Percentiles rank a stretch among this genome's conserved stretches.
phyloP scores from a whole-genome alignment of 2,797 vertebrate species.

The Nyctalus aviator region DNA sequence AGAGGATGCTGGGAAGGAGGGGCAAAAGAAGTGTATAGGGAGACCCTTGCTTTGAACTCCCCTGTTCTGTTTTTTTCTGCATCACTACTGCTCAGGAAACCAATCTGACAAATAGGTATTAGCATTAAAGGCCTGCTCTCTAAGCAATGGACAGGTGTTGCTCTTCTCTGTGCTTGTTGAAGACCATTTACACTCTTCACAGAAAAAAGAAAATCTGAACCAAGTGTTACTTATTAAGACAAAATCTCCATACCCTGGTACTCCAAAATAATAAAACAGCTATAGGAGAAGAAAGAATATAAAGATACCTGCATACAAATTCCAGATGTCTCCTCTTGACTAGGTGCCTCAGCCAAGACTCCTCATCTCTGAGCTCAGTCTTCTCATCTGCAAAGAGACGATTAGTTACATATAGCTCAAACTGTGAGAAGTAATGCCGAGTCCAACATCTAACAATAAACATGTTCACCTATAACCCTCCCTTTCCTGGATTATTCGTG shows the following conservation, averaged over 20 bases:
- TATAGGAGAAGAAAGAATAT: neutral
- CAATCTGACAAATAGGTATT: neutral
- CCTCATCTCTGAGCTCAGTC: neutral
- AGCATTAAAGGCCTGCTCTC: neutral
- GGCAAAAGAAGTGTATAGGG: neutral
- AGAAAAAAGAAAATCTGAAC: neutral
- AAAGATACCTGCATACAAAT: neutral
- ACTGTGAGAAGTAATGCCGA: neutral
- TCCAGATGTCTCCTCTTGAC: neutral
- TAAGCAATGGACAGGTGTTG: neutral
- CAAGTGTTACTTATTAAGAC: slow-evolving; percentile 37
- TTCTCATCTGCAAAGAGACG: neutral
- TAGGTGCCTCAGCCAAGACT: neutral
- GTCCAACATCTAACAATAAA: slow-evolving; percentile 6
- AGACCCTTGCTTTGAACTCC: slow-evolving; percentile 16
- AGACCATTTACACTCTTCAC: neutral
- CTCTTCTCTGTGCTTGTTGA: neutral
- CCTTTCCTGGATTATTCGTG: neutral
- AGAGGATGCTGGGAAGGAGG: neutral
- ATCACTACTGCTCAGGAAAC: neutral
- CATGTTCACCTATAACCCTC: neutral
- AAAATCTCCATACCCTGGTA: neutral
- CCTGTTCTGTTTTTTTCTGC: neutral
- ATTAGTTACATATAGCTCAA: neutral
- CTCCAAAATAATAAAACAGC: neutral